Evolutionary conservation across 2,113 vertebrate genomes (phyloP).

Genomic region (Malurus elegans): DNA sequence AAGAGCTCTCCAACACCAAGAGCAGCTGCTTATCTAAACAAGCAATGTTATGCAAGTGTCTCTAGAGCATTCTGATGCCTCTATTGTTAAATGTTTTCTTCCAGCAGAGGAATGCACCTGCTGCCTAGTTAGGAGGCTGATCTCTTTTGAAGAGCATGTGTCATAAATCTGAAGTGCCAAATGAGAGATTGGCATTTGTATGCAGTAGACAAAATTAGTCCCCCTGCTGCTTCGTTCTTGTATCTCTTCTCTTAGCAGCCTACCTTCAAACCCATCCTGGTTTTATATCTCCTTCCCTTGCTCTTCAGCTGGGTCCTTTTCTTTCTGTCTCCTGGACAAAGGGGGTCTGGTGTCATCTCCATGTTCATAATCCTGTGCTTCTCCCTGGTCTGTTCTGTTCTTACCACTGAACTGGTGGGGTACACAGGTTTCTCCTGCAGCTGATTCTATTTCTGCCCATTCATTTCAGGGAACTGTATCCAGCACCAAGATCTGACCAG

Average conservation of each 20-base stretch:
- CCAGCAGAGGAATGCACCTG: neutral
- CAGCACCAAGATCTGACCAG: neutral
- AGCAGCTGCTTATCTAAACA: neutral
- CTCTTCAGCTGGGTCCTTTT: neutral
- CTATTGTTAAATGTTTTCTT: neutral
- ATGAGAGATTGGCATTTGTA: neutral
- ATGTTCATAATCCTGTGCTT: fast-evolving
- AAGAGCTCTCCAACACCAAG: neutral
- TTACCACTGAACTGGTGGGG: neutral
- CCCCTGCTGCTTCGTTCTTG: neutral
- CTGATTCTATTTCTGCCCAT: neutral
- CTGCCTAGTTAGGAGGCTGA: neutral
- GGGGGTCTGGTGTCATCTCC: neutral
- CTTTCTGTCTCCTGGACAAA: neutral
- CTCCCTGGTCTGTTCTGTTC: neutral
- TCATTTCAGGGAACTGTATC: neutral
- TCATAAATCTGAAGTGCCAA: neutral
- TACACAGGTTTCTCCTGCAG: neutral
- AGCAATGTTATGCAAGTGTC: neutral
- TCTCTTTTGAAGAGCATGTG: neutral
- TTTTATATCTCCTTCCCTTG: neutral
- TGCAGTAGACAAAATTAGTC: neutral
- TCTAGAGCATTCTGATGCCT: neutral
- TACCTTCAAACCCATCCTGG: neutral
- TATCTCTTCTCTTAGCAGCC: neutral